A percentile compares a stretch with the other conserved stretches of the same genome.
Evolutionary conservation across 2,113 vertebrate species (phyloP).

Genomic region (Oreochromis tanganicae): DNA sequence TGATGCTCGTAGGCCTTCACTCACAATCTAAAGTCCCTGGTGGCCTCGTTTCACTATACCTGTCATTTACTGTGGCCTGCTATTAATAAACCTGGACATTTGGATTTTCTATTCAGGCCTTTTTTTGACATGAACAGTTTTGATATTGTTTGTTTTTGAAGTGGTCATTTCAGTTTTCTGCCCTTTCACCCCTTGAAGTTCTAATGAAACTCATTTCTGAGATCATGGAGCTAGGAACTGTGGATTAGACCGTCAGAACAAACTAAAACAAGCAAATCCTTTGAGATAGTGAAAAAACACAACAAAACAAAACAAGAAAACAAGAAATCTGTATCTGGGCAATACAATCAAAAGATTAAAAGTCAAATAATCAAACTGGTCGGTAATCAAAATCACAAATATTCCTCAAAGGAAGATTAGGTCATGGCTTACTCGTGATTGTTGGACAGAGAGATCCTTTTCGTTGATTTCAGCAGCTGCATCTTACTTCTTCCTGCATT

Average conservation of each 20-base stretch:
- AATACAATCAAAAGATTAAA: slow-evolving; percentile 43
- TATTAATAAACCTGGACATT: slow-evolving; percentile 50
- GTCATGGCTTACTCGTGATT: slow-evolving; percentile 31
- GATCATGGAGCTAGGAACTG: background rate
- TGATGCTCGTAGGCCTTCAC: slow-evolving; percentile 58
- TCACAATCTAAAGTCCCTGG: slow-evolving; percentile 39
- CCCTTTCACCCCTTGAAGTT: background rate
- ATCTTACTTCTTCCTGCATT: slow-evolving; percentile 29
- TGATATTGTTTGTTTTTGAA: background rate
- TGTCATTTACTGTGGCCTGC: slow-evolving; percentile 43
- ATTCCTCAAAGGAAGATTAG: slow-evolving; percentile 41
- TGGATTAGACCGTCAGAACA: slow-evolving; percentile 1
- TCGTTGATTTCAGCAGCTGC: slow-evolving; percentile 50
- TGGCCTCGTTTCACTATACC: slow-evolving; percentile 56
- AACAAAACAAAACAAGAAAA: background rate
- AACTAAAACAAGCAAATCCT: slow-evolving; percentile 18
- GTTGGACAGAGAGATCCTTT: slow-evolving; percentile 14
- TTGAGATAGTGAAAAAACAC: slow-evolving; percentile 3
- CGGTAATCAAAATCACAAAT: slow-evolving; percentile 58
- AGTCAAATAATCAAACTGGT: slow-evolving; percentile 36
- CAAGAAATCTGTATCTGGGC: slow-evolving; percentile 7
- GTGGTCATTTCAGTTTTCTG: background rate
- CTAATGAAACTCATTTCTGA: background rate
- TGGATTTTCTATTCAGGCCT: slow-evolving; percentile 16
- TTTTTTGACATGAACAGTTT: slow-evolving; percentile 4